Percentiles rank a stretch among this genome's conserved stretches.
These are phyloP conservation scores for cat (Felis catus) DNA, from an alignment of 2,113 vertebrate species.

Conservation along the genomic window F.catus_Fca126_mat1.0 CM031419.1:54392001-54392500, in stretches of 20 bases:
- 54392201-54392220: not conserved
- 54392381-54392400: too few relatives aligned
- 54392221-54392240: not conserved
- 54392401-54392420: too few relatives aligned
- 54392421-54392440: too few relatives aligned
- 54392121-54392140: not conserved
- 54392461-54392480: not conserved
- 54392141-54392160: conserved; percentile 6
- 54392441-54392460: too few relatives aligned
- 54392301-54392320: too few relatives aligned
- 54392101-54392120: not conserved
- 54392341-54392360: too few relatives aligned
- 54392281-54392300: too few relatives aligned
- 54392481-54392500: not conserved
- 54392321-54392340: too few relatives aligned
- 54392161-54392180: not conserved
- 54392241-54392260: not conserved
- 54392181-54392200: not conserved
- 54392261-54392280: not conserved
- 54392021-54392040: not conserved
- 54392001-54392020: not conserved
- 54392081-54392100: not conserved
- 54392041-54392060: not conserved
- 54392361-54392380: too few relatives aligned
- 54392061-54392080: not conserved